These are phyloP conservation scores for Drosophila oshimai DNA, from an alignment of 1,140 invertebrate genomes.

Conservation along the genomic window DNA sequence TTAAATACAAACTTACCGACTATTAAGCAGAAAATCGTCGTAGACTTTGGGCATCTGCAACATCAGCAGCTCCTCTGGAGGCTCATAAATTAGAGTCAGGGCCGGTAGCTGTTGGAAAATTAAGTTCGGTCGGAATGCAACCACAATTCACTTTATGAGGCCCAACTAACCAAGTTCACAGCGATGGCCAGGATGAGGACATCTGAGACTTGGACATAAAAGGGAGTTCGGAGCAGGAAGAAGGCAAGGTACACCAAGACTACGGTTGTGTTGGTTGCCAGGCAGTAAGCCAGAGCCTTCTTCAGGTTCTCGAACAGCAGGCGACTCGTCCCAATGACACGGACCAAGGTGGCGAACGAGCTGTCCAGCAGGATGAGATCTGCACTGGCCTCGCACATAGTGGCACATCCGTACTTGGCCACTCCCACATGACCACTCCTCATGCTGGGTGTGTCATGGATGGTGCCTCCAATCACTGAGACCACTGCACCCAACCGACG, in stretches of 20 bases:
- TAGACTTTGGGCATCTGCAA: conserved; percentile 33
- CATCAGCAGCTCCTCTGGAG: conserved; percentile 37
- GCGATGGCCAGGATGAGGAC: conserved; percentile 11
- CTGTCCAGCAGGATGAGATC: conserved; percentile 39
- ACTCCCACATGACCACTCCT: conserved; percentile 35
- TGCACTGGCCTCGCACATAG: conserved; percentile 15
- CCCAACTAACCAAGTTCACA: conserved; percentile 37
- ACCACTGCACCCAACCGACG: conserved; percentile 48
- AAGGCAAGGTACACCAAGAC: background rate
- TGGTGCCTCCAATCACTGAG: conserved; percentile 24
- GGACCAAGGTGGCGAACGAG: conserved; percentile 30
- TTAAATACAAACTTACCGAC: conserved; percentile 12
- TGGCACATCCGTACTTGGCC: conserved; percentile 14
- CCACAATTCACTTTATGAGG: background rate
- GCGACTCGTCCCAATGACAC: conserved; percentile 39
- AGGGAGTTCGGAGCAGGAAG: conserved; percentile 12
- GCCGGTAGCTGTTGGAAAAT: conserved; percentile 27
- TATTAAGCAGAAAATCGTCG: conserved; percentile 44
- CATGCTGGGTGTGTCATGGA: conserved; percentile 26
- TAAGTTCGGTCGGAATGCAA: background rate
- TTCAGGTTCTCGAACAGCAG: conserved; percentile 48
- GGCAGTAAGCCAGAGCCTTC: conserved; percentile 40
- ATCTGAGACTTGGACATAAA: conserved; percentile 12
- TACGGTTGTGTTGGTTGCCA: conserved; percentile 18
- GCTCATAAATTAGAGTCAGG: conserved; percentile 27